Conservation (phyloP, 2,113 vertebrate species). For the Psophia crepitans region DNA sequence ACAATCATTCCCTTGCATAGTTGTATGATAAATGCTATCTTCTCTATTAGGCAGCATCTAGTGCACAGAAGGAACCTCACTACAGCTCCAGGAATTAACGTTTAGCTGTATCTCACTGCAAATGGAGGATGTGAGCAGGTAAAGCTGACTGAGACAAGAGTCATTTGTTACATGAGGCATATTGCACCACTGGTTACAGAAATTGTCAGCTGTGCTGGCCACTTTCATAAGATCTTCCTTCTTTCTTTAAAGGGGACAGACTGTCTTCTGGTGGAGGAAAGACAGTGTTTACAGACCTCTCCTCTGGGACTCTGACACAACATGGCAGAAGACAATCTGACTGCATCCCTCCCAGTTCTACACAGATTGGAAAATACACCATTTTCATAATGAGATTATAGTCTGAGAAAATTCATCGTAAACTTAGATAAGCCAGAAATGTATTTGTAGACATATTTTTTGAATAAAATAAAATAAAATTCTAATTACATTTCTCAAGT, state of each 20-base stretch:
- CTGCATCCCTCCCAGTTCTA: background rate
- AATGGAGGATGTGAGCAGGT: background rate
- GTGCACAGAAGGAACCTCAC: background rate
- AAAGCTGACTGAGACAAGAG: background rate
- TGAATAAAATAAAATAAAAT: background rate
- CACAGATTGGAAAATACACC: background rate
- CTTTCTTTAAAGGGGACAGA: background rate
- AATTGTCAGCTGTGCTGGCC: background rate
- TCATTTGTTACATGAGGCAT: background rate
- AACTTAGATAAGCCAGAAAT: background rate
- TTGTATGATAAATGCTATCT: background rate
- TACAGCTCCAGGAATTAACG: background rate
- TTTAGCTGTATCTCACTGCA: background rate
- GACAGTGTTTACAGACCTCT: background rate
- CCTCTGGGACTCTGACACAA: background rate
- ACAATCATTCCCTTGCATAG: background rate
- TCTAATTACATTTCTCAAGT: background rate
- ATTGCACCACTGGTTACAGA: background rate
- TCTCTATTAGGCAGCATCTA: background rate
- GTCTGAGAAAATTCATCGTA: background rate
- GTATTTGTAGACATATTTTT: background rate
- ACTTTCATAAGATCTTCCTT: background rate
- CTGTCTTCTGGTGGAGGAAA: background rate
- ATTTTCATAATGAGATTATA: background rate
- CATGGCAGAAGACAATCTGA: background rate